Conservation (phyloP, 2,888 invertebrate species). For the Plemyria rubiginata region DNA sequence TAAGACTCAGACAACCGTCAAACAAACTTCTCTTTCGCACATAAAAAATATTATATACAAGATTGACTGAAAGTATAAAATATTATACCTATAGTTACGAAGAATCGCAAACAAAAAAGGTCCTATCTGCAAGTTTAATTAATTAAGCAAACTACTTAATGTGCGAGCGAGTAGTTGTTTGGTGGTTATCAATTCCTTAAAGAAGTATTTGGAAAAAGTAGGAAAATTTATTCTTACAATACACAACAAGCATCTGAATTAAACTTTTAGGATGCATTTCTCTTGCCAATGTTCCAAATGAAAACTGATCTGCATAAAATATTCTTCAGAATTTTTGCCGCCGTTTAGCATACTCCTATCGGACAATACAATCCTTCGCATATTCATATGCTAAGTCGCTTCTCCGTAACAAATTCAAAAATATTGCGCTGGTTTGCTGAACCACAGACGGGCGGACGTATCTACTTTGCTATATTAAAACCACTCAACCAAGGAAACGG, state of each 20-base stretch:
- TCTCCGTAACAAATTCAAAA: slow-evolving; percentile 53
- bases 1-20: no score
- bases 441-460: slow-evolving; percentile 40
- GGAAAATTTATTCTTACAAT: no score
- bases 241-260: background rate
- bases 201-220: no score
- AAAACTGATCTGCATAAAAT: slow-evolving; percentile 14
- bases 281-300: background rate
- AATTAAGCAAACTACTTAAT: no score
- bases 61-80: no score
- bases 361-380: slow-evolving; percentile 39
- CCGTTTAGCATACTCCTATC: slow-evolving; percentile 36
- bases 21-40: no score
- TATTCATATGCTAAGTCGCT: slow-evolving; percentile 50
- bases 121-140: no score
- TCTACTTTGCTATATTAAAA: slow-evolving; percentile 65
- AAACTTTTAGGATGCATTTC: background rate
- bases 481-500: slow-evolving; percentile 51
- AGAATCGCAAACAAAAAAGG: no score
- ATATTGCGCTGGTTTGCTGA: slow-evolving; percentile 46
- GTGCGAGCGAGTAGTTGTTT: no score
- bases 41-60: no score
- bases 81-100: no score
- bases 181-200: no score
- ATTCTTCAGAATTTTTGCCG: slow-evolving; percentile 20